Conservation (phyloP, 2,797 vertebrate species). For the Poecilia wingei region DNA sequence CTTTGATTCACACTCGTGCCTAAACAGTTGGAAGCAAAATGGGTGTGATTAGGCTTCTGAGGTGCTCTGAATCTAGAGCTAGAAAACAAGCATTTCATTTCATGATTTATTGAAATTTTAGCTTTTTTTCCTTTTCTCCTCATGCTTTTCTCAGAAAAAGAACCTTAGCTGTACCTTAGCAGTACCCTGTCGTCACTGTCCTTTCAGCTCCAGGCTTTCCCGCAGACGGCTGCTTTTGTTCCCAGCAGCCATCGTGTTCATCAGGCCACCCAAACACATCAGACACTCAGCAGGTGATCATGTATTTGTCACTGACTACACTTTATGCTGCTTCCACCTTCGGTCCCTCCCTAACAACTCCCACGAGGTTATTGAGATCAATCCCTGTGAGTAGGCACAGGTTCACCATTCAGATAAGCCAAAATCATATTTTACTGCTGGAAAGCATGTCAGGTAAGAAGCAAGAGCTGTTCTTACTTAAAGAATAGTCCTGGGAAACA, state of each 20-base stretch:
- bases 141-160: background rate
- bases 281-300: constrained; percentile 37
- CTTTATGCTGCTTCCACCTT: constrained; percentile 24
- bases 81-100: background rate
- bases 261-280: constrained; percentile 34
- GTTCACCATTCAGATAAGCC: constrained; percentile 31
- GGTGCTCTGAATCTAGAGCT: background rate
- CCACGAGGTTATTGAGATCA: constrained; percentile 1
- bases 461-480: constrained; percentile 32
- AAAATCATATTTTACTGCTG: constrained; percentile 59
- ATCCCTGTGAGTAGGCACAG: constrained; percentile 6
- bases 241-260: constrained; percentile 17
- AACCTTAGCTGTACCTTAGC: constrained; percentile 9
- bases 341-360: background rate
- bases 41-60: background rate
- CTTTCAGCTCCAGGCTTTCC: constrained; percentile 11
- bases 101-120: background rate
- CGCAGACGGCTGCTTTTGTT: constrained; percentile 9
- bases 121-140: too few species aligned
- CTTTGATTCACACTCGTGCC: constrained; percentile 34
- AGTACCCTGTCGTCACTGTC: background rate
- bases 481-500: constrained; percentile 30
- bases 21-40: constrained; percentile 15
- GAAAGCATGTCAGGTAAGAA: constrained; percentile 36
- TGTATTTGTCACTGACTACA: constrained; percentile 21